These are phyloP conservation scores for Xestia c-nigrum DNA, from an alignment of 2,888 invertebrate genomes.

Conservation along the genomic window DNA sequence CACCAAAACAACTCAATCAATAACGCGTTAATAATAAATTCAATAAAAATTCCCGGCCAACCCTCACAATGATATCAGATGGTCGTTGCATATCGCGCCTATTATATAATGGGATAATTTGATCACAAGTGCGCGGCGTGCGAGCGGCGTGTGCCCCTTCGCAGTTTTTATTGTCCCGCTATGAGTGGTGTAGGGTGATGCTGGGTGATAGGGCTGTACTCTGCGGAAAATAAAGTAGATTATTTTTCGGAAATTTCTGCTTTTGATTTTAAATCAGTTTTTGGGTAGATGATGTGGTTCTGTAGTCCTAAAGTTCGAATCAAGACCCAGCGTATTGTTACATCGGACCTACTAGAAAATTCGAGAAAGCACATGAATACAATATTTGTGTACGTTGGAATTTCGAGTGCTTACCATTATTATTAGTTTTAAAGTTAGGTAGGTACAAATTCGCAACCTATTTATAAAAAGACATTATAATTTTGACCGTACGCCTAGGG, in stretches of 20 bases:
- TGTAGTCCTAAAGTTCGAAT: background rate
- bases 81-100: constrained; percentile 76
- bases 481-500: no score
- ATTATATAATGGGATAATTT: constrained; percentile 85
- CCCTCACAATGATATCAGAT: constrained; percentile 80
- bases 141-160: constrained; percentile 75
- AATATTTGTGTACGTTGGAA: no score
- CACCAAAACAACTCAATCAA: constrained; percentile 65
- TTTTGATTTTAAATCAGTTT: background rate
- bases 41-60: constrained; percentile 72
- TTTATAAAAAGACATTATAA: no score
- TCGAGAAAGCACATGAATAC: no score
- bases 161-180: constrained; percentile 80
- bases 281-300: background rate
- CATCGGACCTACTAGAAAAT: no score
- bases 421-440: no score
- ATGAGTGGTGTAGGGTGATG: constrained; percentile 65
- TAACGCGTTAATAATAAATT: constrained; percentile 76
- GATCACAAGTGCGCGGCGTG: constrained; percentile 77
- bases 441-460: no score
- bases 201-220: constrained; percentile 72
- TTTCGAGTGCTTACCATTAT: no score
- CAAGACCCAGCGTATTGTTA: no score
- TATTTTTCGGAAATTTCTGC: background rate
- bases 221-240: background rate